Percentiles rank a stretch among this genome's conserved stretches.
These are phyloP conservation scores for Nomia melanderi DNA, from an alignment of 1,140 invertebrate genomes.

Conservation along the genomic window DNA sequence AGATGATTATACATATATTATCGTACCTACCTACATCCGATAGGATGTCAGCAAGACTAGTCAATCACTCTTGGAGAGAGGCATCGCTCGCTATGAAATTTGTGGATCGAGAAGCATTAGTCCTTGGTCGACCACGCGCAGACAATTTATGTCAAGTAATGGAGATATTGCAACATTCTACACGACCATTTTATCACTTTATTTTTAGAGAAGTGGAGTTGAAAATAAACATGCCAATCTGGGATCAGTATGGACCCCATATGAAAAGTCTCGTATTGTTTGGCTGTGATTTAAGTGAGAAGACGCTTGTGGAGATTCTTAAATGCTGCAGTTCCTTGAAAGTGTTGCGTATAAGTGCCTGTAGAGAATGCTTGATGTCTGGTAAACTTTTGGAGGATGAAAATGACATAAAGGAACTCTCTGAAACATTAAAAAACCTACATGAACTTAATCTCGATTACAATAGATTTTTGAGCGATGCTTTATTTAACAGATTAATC, in stretches of 20 bases:
- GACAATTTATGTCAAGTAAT: slow-evolving; percentile 80
- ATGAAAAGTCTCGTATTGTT: slow-evolving; percentile 80
- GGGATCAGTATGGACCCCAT: slow-evolving; percentile 75
- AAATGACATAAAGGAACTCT: slow-evolving; percentile 79
- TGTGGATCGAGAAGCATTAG: slow-evolving; percentile 80
- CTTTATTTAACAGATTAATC: slow-evolving; percentile 85
- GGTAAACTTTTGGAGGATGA: slow-evolving; percentile 84
- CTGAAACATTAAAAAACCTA: slow-evolving; percentile 82
- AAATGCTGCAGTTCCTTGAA: slow-evolving; percentile 82
- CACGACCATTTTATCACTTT: slow-evolving; percentile 81
- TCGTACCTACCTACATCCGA: slow-evolving; percentile 84
- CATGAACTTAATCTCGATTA: slow-evolving; percentile 83
- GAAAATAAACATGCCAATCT: slow-evolving; percentile 72
- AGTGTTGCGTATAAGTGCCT: slow-evolving; percentile 83
- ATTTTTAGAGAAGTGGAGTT: slow-evolving; percentile 84
- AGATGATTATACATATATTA: slow-evolving; percentile 85
- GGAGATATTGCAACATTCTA: slow-evolving; percentile 79
- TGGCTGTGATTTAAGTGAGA: slow-evolving; percentile 84
- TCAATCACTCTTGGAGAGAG: slow-evolving; percentile 83
- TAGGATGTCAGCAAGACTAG: slow-evolving; percentile 82
- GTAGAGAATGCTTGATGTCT: slow-evolving; percentile 87
- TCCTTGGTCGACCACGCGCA: slow-evolving; percentile 80
- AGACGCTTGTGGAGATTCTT: slow-evolving; percentile 83
- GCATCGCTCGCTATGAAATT: slow-evolving; percentile 83
- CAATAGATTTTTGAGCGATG: slow-evolving; percentile 87